Base-by-base conservation (phyloP, 37 sponge, comb jelly and placozoan genomes). In the Chondrosia reniformis region DNA sequence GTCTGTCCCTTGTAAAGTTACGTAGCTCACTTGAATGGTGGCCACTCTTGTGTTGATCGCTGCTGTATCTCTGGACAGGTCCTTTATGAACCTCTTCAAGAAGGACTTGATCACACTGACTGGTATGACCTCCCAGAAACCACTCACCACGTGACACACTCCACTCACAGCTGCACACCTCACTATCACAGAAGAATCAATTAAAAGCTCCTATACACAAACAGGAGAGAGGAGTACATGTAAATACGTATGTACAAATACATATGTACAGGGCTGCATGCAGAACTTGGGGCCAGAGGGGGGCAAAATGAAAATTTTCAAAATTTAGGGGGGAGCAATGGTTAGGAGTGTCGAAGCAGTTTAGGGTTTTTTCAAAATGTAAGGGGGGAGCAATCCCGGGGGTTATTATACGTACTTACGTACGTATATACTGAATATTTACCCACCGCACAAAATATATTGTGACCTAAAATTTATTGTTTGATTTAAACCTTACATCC, bases 81-180 rank as follows among this genome's bases (percentile, higher is more conserved):
- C 87, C 39, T 58, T 49, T 25, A 95, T 61, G 31, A 95, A 46
- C 7, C 45, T 76, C 4, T 49, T 69, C 13, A 95, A 52, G 31
- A 95, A 55, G 12, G 79, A 17, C 64, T 83, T 88, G 55, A 88
- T 84, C 55, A 88, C 89, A 39, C 57, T 41, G 54, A 72, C 58
- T 31, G 96, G 96, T n/a, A 89, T 62, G 83, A 95, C 45, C 84
- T 95, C 92, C 89, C 91, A 91, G 82, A 79, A 95, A 33, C 38
- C 41, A 17, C 75, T 76, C 27, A 95, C 78, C n/a, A 88, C 71
- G 4, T 84, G 85, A 75, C 89, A 88, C 74, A 88, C 83, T 2
- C 92, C 92, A 9, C 41, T 33, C 45, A 88, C 82, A 1, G 84
- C 75, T n/a, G 57, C 61, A 28, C 46, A 66, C 28, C 95, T 40